These are phyloP conservation scores for Mactra quadrangularis DNA, from an alignment of 1,140 invertebrate genomes.

Conservation along the genomic window DNA sequence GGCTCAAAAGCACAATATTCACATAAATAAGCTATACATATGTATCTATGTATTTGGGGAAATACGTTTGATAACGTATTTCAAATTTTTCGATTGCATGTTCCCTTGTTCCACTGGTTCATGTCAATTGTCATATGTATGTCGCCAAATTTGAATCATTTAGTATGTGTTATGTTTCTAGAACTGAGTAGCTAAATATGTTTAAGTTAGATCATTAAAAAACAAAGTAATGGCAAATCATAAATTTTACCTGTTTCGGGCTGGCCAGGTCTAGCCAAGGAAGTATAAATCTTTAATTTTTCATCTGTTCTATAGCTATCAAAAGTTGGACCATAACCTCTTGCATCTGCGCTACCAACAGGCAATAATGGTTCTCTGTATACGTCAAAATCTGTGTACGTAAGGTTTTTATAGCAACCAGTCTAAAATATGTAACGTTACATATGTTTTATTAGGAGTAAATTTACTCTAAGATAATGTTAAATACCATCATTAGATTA, in stretches of 20 bases:
- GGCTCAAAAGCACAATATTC: too few species aligned
- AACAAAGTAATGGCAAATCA: too few species aligned
- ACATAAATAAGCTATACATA: too few species aligned
- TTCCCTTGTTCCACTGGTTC: not conserved
- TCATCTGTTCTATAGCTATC: conserved; percentile 28
- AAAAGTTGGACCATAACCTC: conserved; percentile 12
- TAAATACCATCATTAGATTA: too few species aligned
- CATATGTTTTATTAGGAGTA: not conserved
- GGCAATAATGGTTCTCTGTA: conserved; percentile 56
- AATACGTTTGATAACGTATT: too few species aligned
- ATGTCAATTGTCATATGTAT: too few species aligned
- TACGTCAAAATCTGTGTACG: not conserved
- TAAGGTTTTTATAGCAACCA: conserved; percentile 52
- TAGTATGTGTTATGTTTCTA: too few species aligned
- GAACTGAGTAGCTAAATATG: too few species aligned
- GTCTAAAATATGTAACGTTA: conserved; percentile 38
- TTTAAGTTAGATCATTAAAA: too few species aligned
- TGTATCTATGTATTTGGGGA: too few species aligned
- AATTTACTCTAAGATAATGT: not conserved
- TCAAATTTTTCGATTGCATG: too few species aligned
- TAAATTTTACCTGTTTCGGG: conserved; percentile 29
- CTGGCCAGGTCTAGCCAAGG: not conserved
- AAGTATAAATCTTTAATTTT: conserved; percentile 26
- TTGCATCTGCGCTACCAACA: conserved; percentile 4
- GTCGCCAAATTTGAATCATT: too few species aligned